Percentiles rank a stretch among this genome's conserved stretches.
Conservation (phyloP, 2,888 invertebrate species). For the Scelioninae gen. 1 region DNA sequence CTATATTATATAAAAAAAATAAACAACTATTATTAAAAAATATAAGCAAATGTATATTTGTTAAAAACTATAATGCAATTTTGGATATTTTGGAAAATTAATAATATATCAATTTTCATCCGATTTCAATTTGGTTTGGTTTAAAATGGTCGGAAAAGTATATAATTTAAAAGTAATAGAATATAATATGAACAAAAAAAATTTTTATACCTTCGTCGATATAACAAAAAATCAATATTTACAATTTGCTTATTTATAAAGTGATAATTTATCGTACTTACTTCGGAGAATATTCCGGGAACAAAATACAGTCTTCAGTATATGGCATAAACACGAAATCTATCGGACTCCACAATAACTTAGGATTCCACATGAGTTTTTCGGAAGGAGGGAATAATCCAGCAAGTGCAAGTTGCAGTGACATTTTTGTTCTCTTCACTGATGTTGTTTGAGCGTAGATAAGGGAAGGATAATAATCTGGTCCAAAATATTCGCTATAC, state of each 20-base stretch:
- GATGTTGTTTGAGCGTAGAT: constrained; percentile 84
- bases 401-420: constrained; percentile 85
- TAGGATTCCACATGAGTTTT: constrained; percentile 83
- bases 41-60: too few species aligned
- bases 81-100: too few species aligned
- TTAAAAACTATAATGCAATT: too few species aligned
- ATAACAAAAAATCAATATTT: too few species aligned
- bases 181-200: too few species aligned
- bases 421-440: constrained; percentile 86
- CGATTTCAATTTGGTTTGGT: too few species aligned
- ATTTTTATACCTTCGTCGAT: too few species aligned
- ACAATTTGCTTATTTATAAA: neutral
- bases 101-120: too few species aligned
- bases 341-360: constrained; percentile 86
- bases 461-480: constrained; percentile 78
- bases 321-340: constrained; percentile 85
- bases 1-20: too few species aligned
- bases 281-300: constrained; percentile 78
- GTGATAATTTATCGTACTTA: constrained; percentile 65
- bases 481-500: constrained; percentile 79
- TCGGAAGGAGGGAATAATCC: constrained; percentile 85
- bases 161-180: too few species aligned
- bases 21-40: too few species aligned
- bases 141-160: too few species aligned
- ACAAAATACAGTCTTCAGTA: constrained; percentile 80